Evolutionary conservation across 2,888 invertebrate species (phyloP).

Genomic region (Mongoloraphidia duomilia): DNA sequence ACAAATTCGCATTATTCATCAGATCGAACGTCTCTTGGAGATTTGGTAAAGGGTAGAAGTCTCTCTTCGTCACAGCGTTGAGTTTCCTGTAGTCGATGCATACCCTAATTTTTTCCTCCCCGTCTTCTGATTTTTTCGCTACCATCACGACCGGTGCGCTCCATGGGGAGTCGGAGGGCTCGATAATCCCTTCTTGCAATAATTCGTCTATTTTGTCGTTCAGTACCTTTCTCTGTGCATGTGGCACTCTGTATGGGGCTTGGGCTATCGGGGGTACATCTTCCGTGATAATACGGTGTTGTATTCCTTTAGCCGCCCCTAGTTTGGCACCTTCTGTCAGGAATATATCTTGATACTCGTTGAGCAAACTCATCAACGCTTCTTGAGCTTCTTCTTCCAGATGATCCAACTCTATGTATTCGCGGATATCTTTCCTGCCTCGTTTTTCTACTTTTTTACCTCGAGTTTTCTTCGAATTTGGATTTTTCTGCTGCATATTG

Average conservation of each 20-base stretch:
- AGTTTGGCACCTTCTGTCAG: too few species aligned
- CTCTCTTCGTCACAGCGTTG: slow-evolving; percentile 19
- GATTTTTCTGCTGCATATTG: too few species aligned
- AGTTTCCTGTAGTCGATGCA: slow-evolving; percentile 19
- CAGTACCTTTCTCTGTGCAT: too few species aligned
- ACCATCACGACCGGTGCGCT: slow-evolving; percentile 23
- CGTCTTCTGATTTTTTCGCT: slow-evolving; percentile 20
- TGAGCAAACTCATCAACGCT: background rate
- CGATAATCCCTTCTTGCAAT: slow-evolving; percentile 16
- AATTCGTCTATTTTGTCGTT: slow-evolving; percentile 3
- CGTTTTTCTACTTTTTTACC: background rate
- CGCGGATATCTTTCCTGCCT: background rate
- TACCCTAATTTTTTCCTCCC: slow-evolving; percentile 13
- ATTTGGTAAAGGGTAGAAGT: slow-evolving; percentile 20
- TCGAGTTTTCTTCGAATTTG: too few species aligned
- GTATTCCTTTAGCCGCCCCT: too few species aligned
- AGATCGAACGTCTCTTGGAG: slow-evolving; percentile 20
- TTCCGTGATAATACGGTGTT: too few species aligned
- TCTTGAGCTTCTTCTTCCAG: background rate
- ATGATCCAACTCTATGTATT: background rate
- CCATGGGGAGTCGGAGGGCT: slow-evolving; percentile 21
- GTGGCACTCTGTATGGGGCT: too few species aligned
- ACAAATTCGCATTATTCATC: slow-evolving; percentile 15
- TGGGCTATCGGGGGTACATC: too few species aligned
- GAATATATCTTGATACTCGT: too few species aligned